Evolutionary conservation across 53 echinoderm and acorn worm species (phyloP).

Genomic region (Hippasteria phrygiana): DNA sequence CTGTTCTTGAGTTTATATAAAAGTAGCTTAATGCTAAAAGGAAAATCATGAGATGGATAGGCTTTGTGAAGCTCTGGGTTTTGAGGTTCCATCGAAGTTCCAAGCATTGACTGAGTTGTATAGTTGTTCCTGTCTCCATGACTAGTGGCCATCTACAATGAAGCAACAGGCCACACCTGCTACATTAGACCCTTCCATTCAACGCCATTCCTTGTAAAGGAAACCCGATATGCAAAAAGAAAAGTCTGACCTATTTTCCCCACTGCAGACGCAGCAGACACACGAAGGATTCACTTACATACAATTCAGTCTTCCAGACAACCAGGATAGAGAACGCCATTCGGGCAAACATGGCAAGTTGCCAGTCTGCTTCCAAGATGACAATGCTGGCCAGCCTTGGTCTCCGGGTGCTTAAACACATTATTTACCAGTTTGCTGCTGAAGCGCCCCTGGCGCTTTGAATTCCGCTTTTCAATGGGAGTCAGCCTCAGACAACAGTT

Average conservation of each 20-base stretch:
- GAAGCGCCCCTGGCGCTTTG: conserved; percentile 27
- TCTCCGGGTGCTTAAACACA: conserved; percentile 26
- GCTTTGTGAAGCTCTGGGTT: too few species aligned
- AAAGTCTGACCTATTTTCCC: conserved; percentile 41
- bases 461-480: conserved; percentile 30
- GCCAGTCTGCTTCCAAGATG: conserved; percentile 23
- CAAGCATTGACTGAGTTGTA: too few species aligned
- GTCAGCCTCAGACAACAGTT: not conserved
- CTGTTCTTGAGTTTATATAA: too few species aligned
- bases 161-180: not conserved
- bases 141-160: not conserved
- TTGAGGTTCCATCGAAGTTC: too few species aligned
- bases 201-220: not conserved
- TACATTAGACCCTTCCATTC: not conserved
- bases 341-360: conserved; percentile 48
- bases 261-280: not conserved
- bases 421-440: conserved; percentile 17
- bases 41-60: too few species aligned
- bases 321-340: not conserved
- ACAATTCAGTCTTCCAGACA: not conserved
- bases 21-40: too few species aligned
- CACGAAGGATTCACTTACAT: conserved; percentile 35
- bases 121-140: too few species aligned
- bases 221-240: conserved; percentile 20
- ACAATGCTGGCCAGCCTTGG: not conserved